Evolutionary conservation across 1,140 invertebrate genomes (phyloP).

Genomic region (Arion vulgaris): DNA sequence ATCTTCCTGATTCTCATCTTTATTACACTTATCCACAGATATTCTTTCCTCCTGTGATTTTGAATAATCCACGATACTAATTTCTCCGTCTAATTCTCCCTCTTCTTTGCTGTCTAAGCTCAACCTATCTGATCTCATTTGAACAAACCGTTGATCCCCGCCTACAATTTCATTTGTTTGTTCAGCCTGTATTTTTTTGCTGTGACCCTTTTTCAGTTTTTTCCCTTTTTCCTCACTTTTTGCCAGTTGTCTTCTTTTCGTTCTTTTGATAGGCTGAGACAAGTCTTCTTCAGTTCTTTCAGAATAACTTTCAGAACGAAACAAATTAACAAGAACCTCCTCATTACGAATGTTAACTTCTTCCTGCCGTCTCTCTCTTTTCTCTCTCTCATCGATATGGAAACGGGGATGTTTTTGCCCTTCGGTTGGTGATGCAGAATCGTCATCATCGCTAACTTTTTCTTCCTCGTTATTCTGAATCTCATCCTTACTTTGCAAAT

Average conservation of each 20-base stretch:
- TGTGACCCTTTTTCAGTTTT: constrained; percentile 29
- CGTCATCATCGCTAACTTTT: neutral
- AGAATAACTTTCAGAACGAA: constrained; percentile 26
- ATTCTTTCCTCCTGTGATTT: constrained; percentile 5
- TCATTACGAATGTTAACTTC: constrained; percentile 23
- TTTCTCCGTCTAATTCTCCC: constrained; percentile 27
- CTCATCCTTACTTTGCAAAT: neutral
- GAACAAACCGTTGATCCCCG: constrained; percentile 35
- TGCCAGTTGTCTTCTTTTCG: constrained; percentile 7
- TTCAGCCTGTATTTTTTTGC: constrained; percentile 17
- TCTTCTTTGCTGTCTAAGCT: constrained; percentile 32
- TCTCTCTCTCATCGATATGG: neutral
- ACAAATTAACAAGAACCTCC: constrained; percentile 30
- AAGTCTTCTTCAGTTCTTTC: constrained; percentile 29
- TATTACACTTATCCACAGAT: neutral
- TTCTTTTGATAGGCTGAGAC: constrained; percentile 23
- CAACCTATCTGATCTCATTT: constrained; percentile 1
- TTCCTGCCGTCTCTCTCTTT: constrained; percentile 23
- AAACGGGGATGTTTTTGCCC: neutral
- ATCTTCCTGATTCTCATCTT: neutral
- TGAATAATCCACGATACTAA: neutral
- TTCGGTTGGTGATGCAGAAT: neutral
- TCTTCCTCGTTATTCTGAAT: neutral
- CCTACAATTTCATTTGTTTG: neutral
- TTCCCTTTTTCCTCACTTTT: constrained; percentile 37